Base-by-base conservation (phyloP, 2,888 invertebrate genomes). In the Polylopha cassiicola region DNA sequence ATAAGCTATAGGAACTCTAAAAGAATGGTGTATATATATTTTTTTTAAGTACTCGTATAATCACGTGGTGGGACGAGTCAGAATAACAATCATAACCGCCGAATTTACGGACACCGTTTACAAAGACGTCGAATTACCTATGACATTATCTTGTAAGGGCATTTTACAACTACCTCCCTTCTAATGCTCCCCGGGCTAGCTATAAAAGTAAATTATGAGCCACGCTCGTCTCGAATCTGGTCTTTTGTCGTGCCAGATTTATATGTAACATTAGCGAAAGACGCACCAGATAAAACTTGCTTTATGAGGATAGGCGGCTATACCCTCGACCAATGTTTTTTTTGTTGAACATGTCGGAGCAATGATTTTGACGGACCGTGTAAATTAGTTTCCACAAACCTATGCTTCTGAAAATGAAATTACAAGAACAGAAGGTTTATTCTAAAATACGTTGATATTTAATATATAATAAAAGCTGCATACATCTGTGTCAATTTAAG, bases 181-280 rank as follows among this genome's bases (percentile, higher is more conserved):
- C 29, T 33, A 42, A 37, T 24, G 29, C 29, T 36, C 36, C 30
- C 37, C 31, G 31, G 36, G 31, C 39, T 24, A 34, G 28, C 39
- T 26, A 43, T 46, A 46, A 46, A 46, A 43, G 37, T 46, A 46
- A 46, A 37, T 46, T 39, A 46, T 46, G 46, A 33, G 43, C 28
- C 43, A 10, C 23, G 26, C 26, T 39, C 43, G 37, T 37, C 43
- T 39, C 17, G 26, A 21, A 30, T 34, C 33, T 39, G 39, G 36
- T 31, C 39, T 39, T 46, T 46, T 46, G 43, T 46, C 30, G 37
- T 31, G 7, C 39, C 37, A 34, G 44, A 46, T 46, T 46, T 46
- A 46, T 46, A 17, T 44, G 37, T 44, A 31, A 41, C 46, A 44
- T 46, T 46, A 46, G 39, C 34, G 26, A 33, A 16, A 30, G 39